Percentiles rank a stretch among this genome's conserved stretches.
phyloP scores from a whole-genome alignment of 2,888 invertebrate genomes.

The Pseudococcus longispinus region DNA sequence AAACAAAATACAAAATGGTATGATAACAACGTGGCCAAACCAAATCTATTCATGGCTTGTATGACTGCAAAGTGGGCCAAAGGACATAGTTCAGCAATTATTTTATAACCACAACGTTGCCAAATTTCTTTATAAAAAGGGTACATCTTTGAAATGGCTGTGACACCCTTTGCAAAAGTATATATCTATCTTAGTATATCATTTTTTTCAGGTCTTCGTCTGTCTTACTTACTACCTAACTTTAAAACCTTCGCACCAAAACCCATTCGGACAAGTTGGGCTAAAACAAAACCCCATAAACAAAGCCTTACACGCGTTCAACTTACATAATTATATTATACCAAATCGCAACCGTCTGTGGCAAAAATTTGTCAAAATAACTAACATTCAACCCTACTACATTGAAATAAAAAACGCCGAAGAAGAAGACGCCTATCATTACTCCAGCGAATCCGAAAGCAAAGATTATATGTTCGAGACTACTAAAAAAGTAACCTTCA shows the following conservation, averaged over 20 bases:
- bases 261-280: neutral
- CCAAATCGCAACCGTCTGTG: neutral
- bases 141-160: neutral
- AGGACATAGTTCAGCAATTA: too few relatives aligned
- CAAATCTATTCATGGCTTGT: too few relatives aligned
- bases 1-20: too few relatives aligned
- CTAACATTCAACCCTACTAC: neutral
- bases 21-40: too few relatives aligned
- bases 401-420: neutral
- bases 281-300: neutral
- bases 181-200: neutral
- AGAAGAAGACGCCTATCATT: neutral
- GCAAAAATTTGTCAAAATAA: neutral
- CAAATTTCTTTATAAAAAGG: neutral
- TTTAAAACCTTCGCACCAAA: neutral
- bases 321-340: neutral
- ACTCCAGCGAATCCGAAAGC: neutral
- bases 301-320: neutral
- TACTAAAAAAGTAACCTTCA: neutral
- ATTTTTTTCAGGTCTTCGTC: neutral
- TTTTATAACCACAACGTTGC: too few relatives aligned
- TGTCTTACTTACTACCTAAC: neutral
- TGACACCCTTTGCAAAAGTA: neutral
- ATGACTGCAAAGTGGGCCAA: too few relatives aligned
- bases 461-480: neutral